Evolutionary conservation across 2,888 invertebrate species (phyloP).

Genomic region (Chorisops tibialis): DNA sequence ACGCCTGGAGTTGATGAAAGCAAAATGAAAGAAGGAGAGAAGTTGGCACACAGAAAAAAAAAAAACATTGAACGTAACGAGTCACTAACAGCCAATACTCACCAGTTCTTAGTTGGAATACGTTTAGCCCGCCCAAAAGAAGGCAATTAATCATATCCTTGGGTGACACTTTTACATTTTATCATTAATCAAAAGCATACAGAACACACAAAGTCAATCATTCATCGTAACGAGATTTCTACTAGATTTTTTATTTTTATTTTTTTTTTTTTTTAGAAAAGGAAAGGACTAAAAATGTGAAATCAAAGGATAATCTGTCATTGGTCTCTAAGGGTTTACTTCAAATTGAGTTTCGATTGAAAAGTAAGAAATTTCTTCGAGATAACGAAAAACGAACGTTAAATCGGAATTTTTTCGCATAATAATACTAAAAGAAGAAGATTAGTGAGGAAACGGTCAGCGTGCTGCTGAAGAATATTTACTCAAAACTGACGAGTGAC

Average conservation of each 20-base stretch:
- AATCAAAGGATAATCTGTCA: slow-evolving; percentile 26
- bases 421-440: no score
- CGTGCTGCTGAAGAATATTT: no score
- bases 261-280: background rate
- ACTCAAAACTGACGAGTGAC: no score
- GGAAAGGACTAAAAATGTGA: background rate
- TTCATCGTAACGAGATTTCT: slow-evolving; percentile 27
- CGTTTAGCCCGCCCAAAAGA: slow-evolving; percentile 5
- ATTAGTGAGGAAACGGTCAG: no score
- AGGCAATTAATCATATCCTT: slow-evolving; percentile 25
- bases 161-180: slow-evolving; percentile 27
- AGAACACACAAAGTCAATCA: slow-evolving; percentile 28
- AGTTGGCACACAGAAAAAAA: background rate
- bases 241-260: background rate
- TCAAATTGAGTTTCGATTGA: slow-evolving; percentile 12
- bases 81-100: background rate
- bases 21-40: background rate
- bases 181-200: slow-evolving; percentile 24
- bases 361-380: background rate
- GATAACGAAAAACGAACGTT: no score
- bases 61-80: background rate
- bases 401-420: no score
- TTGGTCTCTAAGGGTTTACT: slow-evolving; percentile 18
- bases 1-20: background rate
- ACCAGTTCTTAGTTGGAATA: background rate